Percentiles rank a stretch among this genome's conserved stretches.
These are phyloP conservation scores for Apantesis nais DNA, from an alignment of 2,888 invertebrate genomes.

Conservation along the genomic window DNA sequence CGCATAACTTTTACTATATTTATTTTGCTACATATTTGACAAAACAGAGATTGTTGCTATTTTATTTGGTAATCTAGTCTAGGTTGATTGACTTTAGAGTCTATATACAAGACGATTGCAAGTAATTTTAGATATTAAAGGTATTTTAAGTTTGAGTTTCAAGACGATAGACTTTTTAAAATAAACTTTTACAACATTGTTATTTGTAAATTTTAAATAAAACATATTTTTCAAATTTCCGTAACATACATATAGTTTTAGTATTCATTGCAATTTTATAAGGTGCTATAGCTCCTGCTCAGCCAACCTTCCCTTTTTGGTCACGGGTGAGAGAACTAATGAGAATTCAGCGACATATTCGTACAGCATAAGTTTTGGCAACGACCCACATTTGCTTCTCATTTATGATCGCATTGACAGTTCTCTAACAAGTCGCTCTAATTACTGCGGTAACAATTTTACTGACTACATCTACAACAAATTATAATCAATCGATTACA, in stretches of 20 bases:
- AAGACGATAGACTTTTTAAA: too few species aligned
- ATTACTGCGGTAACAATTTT: not conserved
- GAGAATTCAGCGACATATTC: not conserved
- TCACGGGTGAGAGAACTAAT: not conserved
- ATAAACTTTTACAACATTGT: not conserved
- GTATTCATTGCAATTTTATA: not conserved
- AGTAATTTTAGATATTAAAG: too few species aligned
- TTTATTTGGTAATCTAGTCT: too few species aligned
- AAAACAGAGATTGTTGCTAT: too few species aligned
- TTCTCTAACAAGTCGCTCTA: not conserved
- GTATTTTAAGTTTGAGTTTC: too few species aligned
- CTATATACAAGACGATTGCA: too few species aligned
- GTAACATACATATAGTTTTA: not conserved
- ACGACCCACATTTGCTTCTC: not conserved
- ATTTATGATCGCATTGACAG: not conserved
- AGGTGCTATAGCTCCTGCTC: not conserved
- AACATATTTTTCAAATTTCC: not conserved
- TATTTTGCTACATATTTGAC: too few species aligned
- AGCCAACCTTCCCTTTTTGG: not conserved
- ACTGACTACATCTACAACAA: not conserved
- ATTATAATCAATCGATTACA: not conserved
- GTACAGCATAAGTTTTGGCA: not conserved
- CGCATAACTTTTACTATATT: too few species aligned
- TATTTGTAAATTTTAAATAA: too few species aligned
- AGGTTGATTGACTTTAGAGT: too few species aligned